These are phyloP conservation scores for Manduca sexta DNA, from an alignment of 1,140 invertebrate genomes.

Conservation along the genomic window DNA sequence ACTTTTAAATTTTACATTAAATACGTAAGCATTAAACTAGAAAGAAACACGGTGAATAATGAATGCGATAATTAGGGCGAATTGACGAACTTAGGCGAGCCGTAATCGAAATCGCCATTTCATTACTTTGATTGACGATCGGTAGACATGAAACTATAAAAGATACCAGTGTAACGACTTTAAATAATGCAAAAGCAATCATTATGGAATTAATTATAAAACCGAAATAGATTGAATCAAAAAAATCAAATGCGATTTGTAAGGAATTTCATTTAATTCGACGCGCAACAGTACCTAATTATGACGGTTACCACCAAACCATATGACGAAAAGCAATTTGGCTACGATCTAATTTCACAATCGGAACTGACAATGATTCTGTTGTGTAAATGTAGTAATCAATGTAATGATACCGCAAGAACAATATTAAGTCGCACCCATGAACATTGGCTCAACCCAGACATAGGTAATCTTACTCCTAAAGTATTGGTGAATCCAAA, in stretches of 20 bases:
- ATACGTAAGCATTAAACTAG: too few relatives aligned
- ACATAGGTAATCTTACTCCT: background rate
- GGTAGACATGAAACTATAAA: conserved; percentile 17
- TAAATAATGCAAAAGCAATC: background rate
- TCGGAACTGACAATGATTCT: conserved; percentile 44
- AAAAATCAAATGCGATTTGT: background rate
- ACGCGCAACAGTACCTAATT: conserved; percentile 28
- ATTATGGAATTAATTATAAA: background rate
- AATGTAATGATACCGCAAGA: conserved; percentile 31
- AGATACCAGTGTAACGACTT: background rate
- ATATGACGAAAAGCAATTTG: conserved; percentile 60
- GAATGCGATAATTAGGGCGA: background rate
- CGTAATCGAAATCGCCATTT: conserved; percentile 18
- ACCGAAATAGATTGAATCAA: conserved; percentile 1
- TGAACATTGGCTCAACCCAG: background rate
- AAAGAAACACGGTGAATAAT: too few relatives aligned
- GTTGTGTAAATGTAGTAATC: conserved; percentile 51
- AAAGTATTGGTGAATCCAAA: too few relatives aligned
- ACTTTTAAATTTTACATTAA: too few relatives aligned
- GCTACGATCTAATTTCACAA: conserved; percentile 49
- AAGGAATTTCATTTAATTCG: conserved; percentile 8
- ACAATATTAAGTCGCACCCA: conserved; percentile 20
- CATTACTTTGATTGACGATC: conserved; percentile 24
- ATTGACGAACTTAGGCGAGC: conserved; percentile 17
- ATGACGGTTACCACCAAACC: conserved; percentile 28